A percentile compares a stretch with the other conserved stretches of the same genome.
These are phyloP conservation scores for Eumerus sabulonum DNA, from an alignment of 2,888 invertebrate species.

Conservation along the genomic window DNA sequence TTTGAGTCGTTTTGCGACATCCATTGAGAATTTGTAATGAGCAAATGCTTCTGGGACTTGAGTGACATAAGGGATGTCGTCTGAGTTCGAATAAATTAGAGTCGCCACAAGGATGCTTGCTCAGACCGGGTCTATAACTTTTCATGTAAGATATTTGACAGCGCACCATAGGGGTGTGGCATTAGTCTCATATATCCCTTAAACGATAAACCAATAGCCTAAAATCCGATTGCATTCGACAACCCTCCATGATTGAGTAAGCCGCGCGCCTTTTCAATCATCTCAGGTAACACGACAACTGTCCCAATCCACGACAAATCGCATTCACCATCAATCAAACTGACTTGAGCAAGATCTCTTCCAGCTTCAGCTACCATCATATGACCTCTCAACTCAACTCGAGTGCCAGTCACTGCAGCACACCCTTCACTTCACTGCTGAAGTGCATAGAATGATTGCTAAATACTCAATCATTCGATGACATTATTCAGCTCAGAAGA, in stretches of 20 bases:
- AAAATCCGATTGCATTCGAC: no score
- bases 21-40: neutral
- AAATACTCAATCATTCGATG: no score
- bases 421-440: no score
- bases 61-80: neutral
- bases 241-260: no score
- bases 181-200: no score
- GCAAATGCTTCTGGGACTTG: neutral
- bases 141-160: no score
- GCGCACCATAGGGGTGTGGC: no score
- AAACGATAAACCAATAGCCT: neutral
- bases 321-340: slow-evolving; percentile 59
- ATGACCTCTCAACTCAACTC: slow-evolving; percentile 18
- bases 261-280: slow-evolving; percentile 7
- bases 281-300: slow-evolving; percentile 2
- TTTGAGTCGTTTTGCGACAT: neutral
- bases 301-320: slow-evolving; percentile 53
- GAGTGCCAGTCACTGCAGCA: slow-evolving; percentile 39
- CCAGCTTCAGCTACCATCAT: slow-evolving; percentile 2
- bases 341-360: slow-evolving; percentile 20
- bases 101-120: no score
- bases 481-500: no score
- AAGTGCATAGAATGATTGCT: no score
- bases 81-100: neutral
- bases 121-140: no score